Evolutionary conservation across 2,888 invertebrate genomes (phyloP).

Genomic region (Metallyticus violacea): DNA sequence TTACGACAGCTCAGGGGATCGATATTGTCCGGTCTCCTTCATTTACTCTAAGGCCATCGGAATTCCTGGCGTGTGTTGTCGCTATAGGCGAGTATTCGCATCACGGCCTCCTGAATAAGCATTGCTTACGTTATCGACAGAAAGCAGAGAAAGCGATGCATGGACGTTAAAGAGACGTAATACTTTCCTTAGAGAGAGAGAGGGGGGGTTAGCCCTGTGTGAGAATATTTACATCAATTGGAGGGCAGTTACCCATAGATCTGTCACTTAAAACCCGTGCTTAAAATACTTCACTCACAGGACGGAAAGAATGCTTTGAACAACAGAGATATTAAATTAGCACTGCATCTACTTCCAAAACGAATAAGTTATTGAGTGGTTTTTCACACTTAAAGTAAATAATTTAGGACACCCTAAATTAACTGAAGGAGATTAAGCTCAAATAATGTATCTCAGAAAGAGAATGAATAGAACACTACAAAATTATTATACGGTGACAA

Average conservation of each 20-base stretch:
- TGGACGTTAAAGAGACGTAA: too few relatives aligned
- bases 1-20: conserved; percentile 3
- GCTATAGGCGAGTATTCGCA: neutral
- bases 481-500: too few relatives aligned
- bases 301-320: neutral
- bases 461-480: too few relatives aligned
- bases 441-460: too few relatives aligned
- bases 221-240: neutral
- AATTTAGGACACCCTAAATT: too few relatives aligned
- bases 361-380: too few relatives aligned
- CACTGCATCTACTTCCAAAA: too few relatives aligned
- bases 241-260: neutral
- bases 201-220: neutral
- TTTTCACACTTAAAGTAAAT: too few relatives aligned
- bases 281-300: neutral
- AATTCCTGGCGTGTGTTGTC: neutral
- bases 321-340: too few relatives aligned
- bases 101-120: neutral
- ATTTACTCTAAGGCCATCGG: neutral
- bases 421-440: too few relatives aligned
- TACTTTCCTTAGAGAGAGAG: too few relatives aligned
- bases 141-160: neutral
- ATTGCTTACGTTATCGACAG: neutral
- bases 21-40: neutral
- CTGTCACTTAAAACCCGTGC: neutral